Base-by-base conservation (phyloP, 1,140 invertebrate genomes). In the Platyura marginata region DNA sequence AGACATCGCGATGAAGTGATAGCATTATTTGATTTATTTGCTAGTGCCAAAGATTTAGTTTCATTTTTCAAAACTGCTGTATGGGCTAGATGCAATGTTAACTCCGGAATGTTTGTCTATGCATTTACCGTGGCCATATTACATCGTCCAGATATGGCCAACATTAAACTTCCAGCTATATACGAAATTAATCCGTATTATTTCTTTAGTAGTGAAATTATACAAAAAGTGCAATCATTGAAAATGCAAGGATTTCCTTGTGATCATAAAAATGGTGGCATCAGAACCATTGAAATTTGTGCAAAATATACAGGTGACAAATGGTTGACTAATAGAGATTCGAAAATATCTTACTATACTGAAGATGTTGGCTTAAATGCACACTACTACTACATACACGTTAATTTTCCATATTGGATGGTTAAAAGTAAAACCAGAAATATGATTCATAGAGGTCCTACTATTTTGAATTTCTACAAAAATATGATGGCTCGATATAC, bases 331-430 rank as follows among this genome's bases (percentile, higher is more conserved):
- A 40, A 23, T 23, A 10, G 13, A 2, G 75, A 84, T 49, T 67
- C 72, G 51, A 67, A 65, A 43, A 46, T 84, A 15, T 65, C 72
- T 22, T 83, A 84, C 64, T 81, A 78, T 61, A 76, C 71, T 21
- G 75, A 83, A 49, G 80, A 81, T 51, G 61, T 75, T 45, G 70
- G 72, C 34, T 59, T 79, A 40, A 84, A 81, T 59, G 54, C 71
- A 8, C 79, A 67, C 58, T 79, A 82, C 63, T 78, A 71, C 59
- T 74, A 79, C 57, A 69, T 74, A 64, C 72, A 79, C 47, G 55
- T 68, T 40, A 60, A 69, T 21, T 72, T 74, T 57, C 75, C 79
- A 40, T 73, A 72, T 68, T 79, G 72, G 71, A 51, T 75, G 49
- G 65, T 63, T 25, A 64, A 65, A 35, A 63, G 66, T 19, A 60